These are phyloP conservation scores for Gymnocheta viridis DNA, from an alignment of 2,888 invertebrate genomes.

Conservation along the genomic window DNA sequence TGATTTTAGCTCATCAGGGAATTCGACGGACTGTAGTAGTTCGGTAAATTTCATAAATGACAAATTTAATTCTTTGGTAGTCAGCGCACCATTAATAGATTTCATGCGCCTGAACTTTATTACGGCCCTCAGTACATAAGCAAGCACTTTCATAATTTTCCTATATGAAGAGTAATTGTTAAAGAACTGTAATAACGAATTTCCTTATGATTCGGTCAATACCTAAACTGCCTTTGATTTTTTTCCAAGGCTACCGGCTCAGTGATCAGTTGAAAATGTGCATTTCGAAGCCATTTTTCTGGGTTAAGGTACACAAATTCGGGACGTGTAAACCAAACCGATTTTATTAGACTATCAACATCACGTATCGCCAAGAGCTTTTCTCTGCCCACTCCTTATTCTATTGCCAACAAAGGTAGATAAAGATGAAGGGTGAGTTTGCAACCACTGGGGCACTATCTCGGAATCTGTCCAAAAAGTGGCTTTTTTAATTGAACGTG, in stretches of 20 bases:
- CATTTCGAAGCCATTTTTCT: slow-evolving; percentile 6
- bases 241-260: slow-evolving; percentile 29
- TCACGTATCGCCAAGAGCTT: slow-evolving; percentile 1
- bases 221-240: neutral
- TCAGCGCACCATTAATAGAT: neutral
- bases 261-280: slow-evolving; percentile 10
- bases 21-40: neutral
- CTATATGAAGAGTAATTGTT: neutral
- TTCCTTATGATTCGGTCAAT: neutral
- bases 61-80: neutral
- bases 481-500: neutral
- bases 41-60: neutral
- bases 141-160: neutral
- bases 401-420: slow-evolving; percentile 40
- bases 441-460: slow-evolving; percentile 45
- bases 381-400: slow-evolving; percentile 23
- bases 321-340: neutral
- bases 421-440: slow-evolving; percentile 36
- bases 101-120: neutral
- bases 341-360: neutral
- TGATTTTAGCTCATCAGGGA: neutral
- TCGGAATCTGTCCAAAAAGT: slow-evolving; percentile 58
- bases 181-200: neutral
- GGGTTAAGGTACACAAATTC: slow-evolving; percentile 14
- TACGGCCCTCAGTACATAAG: slow-evolving; percentile 7